phyloP scores from a whole-genome alignment of 2,797 vertebrate species.

The Smutsia gigantea region DNA sequence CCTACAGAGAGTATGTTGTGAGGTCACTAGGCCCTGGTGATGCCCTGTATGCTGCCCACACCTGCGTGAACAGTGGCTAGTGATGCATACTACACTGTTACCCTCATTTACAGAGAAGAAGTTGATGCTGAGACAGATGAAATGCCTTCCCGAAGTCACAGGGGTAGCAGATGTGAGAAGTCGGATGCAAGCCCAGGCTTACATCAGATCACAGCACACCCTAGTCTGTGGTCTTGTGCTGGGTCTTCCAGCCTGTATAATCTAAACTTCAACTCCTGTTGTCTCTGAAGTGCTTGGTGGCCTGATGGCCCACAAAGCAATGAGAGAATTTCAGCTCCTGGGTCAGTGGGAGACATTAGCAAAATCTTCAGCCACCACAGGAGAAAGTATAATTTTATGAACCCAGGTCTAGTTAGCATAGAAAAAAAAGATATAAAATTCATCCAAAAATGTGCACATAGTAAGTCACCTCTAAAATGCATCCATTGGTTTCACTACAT shows the following conservation, averaged over 20 bases:
- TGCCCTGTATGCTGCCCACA: not conserved
- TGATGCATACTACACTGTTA: not conserved
- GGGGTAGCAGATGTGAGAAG: not conserved
- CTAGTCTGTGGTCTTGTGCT: not conserved
- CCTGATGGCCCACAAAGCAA: conserved; percentile 15
- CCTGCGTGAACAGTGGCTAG: not conserved
- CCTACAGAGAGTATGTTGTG: not conserved
- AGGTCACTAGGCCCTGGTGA: not conserved
- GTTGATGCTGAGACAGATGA: not conserved
- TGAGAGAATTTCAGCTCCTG: conserved; percentile 37
- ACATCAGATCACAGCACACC: not conserved
- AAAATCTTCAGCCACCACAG: conserved; percentile 53
- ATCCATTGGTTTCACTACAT: conserved; percentile 42
- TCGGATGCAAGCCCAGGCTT: not conserved
- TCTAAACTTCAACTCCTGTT: not conserved
- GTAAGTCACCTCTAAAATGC: conserved; percentile 61
- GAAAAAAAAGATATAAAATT: conserved; percentile 27
- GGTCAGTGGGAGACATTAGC: conserved; percentile 40
- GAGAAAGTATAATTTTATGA: conserved; percentile 58
- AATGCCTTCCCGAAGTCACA: not conserved
- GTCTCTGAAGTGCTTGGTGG: conserved; percentile 56
- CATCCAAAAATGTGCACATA: conserved; percentile 45
- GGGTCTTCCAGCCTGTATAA: not conserved
- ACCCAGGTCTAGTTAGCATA: conserved; percentile 51
- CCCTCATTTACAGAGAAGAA: not conserved